Base-by-base conservation (phyloP, 2,113 vertebrate species). In the Corydoras maculifer region DNA sequence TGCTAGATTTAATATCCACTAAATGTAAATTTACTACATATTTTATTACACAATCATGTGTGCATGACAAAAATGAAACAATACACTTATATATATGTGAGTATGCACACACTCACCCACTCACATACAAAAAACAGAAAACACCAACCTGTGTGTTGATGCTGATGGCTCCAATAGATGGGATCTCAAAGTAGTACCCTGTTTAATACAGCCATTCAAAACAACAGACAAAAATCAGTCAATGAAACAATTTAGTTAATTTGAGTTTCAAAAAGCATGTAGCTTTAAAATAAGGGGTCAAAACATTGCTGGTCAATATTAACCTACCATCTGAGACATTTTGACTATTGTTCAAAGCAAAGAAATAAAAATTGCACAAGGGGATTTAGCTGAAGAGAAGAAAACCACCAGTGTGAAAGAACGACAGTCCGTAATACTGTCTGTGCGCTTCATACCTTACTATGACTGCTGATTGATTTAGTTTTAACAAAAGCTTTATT, bases 141-240 rank as follows among this genome's bases (percentile, higher is more conserved):
- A 12, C 13, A 54, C 58, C 18, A 78, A 98, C 96, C 94, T 99
- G 96, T 0, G 96, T 99, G 91, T 98, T 99, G 88, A 99, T 98
- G 79, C 95, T 89, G 84, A 98, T 99, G 74, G 95, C 96, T 2
- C 96, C 96, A 0, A 99, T 98, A 35, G 96, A 99, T 70, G 96
- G 96, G 71, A 99, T 99, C 85, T 98, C 96, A n/a, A 95, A 99
- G 90, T 98, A 99, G 88, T 98, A 98, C 87, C 96, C 96, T 98
- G 85, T 11, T 77, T 72, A 84, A 77, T 74, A 75, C 60, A 81
- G 59, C 74, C 1, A 83, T 80, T 73, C 70, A 59, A 2, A 70
- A 12, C 70, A 69, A 58, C 5, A 73, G 8, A 64, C 18, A 61
- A 80, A 72, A 67, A 61, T 43, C 15, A 50, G 9, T 14, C 12